Evolutionary conservation across 2,797 vertebrate genomes (phyloP).

Genomic region (Melanitta fusca): DNA sequence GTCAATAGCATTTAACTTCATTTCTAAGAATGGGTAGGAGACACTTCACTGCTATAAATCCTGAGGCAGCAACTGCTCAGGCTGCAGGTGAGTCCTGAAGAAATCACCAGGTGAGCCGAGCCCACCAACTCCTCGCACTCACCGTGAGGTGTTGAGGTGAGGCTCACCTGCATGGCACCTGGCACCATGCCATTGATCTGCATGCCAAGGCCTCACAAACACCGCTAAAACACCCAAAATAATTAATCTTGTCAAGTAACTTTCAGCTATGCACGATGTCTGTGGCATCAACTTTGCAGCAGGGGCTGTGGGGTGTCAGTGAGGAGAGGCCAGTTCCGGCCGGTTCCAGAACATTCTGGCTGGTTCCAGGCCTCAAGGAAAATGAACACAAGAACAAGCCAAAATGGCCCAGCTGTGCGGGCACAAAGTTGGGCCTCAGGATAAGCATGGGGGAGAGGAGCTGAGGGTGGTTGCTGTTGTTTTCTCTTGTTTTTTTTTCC

Average conservation of each 20-base stretch:
- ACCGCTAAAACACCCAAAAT: background rate
- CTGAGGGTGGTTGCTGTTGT: too few species aligned
- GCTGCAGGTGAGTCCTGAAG: background rate
- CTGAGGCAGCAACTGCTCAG: background rate
- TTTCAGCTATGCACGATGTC: rapidly evolving
- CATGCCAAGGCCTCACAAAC: background rate
- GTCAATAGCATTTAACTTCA: background rate
- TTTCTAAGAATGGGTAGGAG: rapidly evolving
- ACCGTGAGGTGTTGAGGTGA: rapidly evolving
- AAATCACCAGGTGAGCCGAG: too few species aligned
- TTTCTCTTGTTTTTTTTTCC: too few species aligned
- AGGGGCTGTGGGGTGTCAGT: background rate
- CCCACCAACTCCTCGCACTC: too few species aligned
- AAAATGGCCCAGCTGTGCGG: background rate
- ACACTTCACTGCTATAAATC: background rate
- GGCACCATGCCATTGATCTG: background rate
- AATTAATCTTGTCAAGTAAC: background rate
- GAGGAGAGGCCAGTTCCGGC: rapidly evolving
- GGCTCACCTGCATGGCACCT: too few species aligned
- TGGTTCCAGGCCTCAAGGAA: background rate
- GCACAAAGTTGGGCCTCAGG: background rate
- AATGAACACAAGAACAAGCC: background rate
- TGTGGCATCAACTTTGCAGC: rapidly evolving
- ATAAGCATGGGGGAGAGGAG: too few species aligned
- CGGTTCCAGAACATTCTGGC: background rate